Base-by-base conservation (phyloP, 53 echinoderm and acorn worm genomes). In the Luidia sarsii region DNA sequence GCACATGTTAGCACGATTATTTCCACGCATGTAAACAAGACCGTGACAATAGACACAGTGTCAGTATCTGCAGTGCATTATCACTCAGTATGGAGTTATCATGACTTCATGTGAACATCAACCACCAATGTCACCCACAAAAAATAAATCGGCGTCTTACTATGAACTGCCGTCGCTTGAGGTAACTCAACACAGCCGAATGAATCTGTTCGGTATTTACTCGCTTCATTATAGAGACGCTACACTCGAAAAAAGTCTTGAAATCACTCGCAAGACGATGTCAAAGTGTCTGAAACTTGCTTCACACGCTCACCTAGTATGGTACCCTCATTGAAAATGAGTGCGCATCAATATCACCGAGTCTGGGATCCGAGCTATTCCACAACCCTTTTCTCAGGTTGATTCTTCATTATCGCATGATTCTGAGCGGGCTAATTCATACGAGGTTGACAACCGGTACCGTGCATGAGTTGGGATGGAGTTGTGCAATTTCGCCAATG, bases 141-240 rank as follows among this genome's bases (percentile, higher is more conserved):
- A n/a, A n/a, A n/a, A n/a, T n/a, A n/a, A n/a, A n/a, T n/a, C n/a
- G n/a, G n/a, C n/a, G n/a, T 81, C 87, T 90, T 70, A 95, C 95
- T 37, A 92, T 91, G 33, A 85, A 95, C 46, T 95, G 87, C 63
- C 95, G 68, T 39, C 85, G 71, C 68, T 92, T 95, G 64, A 95
- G 64, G 88, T 95, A 90, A 57, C 85, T 83, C 4, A 87, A 34
- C 50, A 92, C 88, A 50, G 90, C 92, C 70, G 92, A 65, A 28
- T 92, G 88, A 43, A 95, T 90, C 53, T 92, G 86, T 18, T 95
- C 95, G 32, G 82, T 87, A 24, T 87, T 87, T 4, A 92, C 90
- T 24, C 95, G 87, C 80, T 95, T 95, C 95, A 95, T 95, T 67
- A 50, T 11, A 90, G 77, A 36, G 39, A 9, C 36, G 20, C 49